Base-by-base conservation (phyloP, 2,113 vertebrate genomes). In the Thalassarche chlororhynchos region DNA sequence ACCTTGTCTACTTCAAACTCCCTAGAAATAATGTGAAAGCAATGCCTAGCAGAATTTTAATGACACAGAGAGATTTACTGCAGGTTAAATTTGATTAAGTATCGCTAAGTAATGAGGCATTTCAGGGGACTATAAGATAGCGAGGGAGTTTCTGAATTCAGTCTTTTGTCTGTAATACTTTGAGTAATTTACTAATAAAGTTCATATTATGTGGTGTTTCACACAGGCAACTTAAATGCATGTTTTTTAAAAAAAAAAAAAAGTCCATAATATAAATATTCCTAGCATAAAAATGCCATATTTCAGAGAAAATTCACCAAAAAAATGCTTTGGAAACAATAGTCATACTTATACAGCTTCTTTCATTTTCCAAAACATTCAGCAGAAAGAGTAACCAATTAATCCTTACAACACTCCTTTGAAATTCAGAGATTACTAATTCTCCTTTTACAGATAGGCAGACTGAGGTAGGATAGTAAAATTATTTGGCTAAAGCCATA, bases 1-100 rank as follows among this genome's bases (percentile, higher is more conserved):
- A 32, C 7, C 17, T 57, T 52, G 21, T 60, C 69, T 82, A 46
- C 71, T 96, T 93, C 74, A 77, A 83, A 89, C 54, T 87, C 66
- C 12, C 31, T 32, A 66, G 70, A 87, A 96, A 83, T 79, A 94
- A 84, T 17, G 34, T 58, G 57, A 89, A 80, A 87, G 52, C 62
- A 84, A 77, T 47, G 75, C 46, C 62, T 72, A 82, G 31, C 38
- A 94, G 87, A 93, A 91, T 79, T 95, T 76, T 64, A 95, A 96
- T 70, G 66, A 92, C 81, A 89, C 17, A 12, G 64, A 70, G 38
- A 93, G 66, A 96, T 91, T 93, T 87, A 83, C 46, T 83, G 28
- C 55, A 89, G 93, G 96, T 93, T 92, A 92, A 75, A 91, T 95
- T 71, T 60, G 84, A 94, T 91, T 84, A 84, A 87, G 68, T 76